Evolutionary conservation across 2,888 invertebrate genomes (phyloP), one percentile per base, ranked within the genome.

Genomic region (Leptarthrus brevirostris): DNA sequence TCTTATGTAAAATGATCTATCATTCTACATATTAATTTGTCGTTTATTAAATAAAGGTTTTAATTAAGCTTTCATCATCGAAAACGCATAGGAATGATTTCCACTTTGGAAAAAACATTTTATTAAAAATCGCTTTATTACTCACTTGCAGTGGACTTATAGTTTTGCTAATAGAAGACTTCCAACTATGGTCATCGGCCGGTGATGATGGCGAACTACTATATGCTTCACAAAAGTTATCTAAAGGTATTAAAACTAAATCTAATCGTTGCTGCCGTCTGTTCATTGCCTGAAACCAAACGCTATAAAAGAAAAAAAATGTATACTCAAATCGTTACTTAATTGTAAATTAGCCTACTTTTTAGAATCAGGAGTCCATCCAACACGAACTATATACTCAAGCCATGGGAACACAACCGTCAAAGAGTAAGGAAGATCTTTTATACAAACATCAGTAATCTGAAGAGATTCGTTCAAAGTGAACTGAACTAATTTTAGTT

Each of bases 341-440:
- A 5, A 30, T 44, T 49, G 2, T 4, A 10, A 64, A 53, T 64
- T 49, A 73, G 88, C 92, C 90, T 86, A 97, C 97, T 90, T 92
- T 80, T 92, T 90, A 26, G 95, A 93, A 82, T 95, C 93, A 0
- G 95, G 94, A 0, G 95, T 95, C 98, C 98, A 99, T 0, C 97
- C 98, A 12, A 94, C 95, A 78, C 98, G 86, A 0, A 97, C 95
- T 77, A 99, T 88, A 85, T 99, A 99, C 82, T 99, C 98, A 86
- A 94, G 91, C 94, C 95, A 95, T 0, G 96, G 94, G 83, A 96
- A 96, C 75, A 94, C 88, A 71, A 91, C 90, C 56, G 90, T 88
- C n/a, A 96, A 84, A 0, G 93, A 90, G 80, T 91, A 92, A 56
- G 90, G 88, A 77, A 95, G 86, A 79, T 93, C 93, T 79, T 91